Evolutionary conservation across 2,797 vertebrate genomes (phyloP), one percentile per base, ranked within the genome.

Genomic region (Epinephelus awoara): DNA sequence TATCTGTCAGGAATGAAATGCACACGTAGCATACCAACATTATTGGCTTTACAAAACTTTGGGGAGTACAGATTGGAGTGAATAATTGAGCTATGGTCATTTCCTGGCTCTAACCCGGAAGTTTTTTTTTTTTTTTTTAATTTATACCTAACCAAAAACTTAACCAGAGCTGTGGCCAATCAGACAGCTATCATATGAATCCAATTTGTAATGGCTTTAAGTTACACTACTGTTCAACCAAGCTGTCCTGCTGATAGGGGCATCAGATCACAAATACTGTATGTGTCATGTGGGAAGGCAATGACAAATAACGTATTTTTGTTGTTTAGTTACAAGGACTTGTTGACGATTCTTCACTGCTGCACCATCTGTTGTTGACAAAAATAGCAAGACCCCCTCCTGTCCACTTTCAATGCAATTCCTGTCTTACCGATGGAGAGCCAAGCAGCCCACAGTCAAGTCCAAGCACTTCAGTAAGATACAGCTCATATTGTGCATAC

Each of bases 281-380:
- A 10, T 8, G 5, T 61, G 38, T 46, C 56, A 57, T 8, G 56
- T 50, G 15, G 12, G 15, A 66, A 27, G 29, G 44, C 44, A n/a
- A 12, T 29, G 56, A 29, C 3, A 74, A 40, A 56, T 50, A 6
- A 61, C 42, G 44, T 42, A 21, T 42, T 58, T 42, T 18, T 40
- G 46, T 65, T 46, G 27, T 52, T 66, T 47, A 47, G 27, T 50
- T 46, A 10, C 2, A 23, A 1, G 18, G 54, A 59, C 59, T 50
- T 44, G 21, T 51, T 63, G 56, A 56, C 23, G 0, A 46, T 13
- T 67, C 42, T 56, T 47, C 25, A 58, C 52, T 29, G 67, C 29
- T 67, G 47, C 49, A 66, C 67, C 67, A 82, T 63, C 57, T 82
- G 68, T 52, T 67, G 34, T 25, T 0, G 34, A 72, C 73, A 38